These are phyloP conservation scores for Gastrophryne carolinensis DNA, from an alignment of 2,797 vertebrate species.

Conservation along the genomic window DNA sequence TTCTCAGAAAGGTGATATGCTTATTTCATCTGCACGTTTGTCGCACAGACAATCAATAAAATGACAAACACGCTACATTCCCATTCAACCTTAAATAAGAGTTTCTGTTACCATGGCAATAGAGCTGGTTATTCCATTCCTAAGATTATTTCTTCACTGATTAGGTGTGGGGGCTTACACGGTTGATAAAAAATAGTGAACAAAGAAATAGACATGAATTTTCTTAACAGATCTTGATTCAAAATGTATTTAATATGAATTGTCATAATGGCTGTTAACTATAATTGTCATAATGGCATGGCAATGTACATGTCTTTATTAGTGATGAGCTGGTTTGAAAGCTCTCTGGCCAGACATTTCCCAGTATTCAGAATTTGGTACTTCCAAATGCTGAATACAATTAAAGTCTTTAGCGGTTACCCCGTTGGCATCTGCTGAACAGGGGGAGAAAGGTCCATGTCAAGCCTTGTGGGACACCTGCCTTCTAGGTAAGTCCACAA, in stretches of 20 bases:
- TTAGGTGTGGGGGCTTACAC: background rate
- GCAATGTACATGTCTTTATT: too few relatives aligned
- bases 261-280: too few relatives aligned
- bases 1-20: background rate
- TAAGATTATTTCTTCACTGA: background rate
- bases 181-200: background rate
- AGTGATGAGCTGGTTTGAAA: background rate
- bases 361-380: too few relatives aligned
- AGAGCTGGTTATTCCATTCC: background rate
- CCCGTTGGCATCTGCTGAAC: too few relatives aligned
- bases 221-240: too few relatives aligned
- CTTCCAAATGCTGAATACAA: too few relatives aligned
- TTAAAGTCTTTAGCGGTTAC: too few relatives aligned
- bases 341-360: background rate
- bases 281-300: too few relatives aligned
- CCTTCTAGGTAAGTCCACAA: too few relatives aligned
- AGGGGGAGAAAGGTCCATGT: too few relatives aligned
- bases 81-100: background rate
- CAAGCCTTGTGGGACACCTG: too few relatives aligned
- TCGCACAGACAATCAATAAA: background rate
- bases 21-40: background rate
- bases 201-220: background rate
- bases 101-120: background rate
- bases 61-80: background rate
- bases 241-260: too few relatives aligned